A percentile compares a stretch with the other conserved stretches of the same genome.
Conservation (phyloP, 2,888 invertebrate genomes). For the Chrysomela aeneicollis region DNA sequence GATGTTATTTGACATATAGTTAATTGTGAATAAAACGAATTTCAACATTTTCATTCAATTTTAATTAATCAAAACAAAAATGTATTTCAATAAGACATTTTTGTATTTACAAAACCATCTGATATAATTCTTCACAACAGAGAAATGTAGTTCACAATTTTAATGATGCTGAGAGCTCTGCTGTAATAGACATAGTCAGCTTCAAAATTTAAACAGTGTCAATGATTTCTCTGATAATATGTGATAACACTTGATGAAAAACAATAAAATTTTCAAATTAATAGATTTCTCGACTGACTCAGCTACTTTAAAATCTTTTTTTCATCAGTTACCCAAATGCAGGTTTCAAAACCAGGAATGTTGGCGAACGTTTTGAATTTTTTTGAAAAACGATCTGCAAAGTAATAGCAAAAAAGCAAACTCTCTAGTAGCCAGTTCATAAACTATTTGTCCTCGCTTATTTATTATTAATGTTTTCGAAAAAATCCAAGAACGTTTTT, state of each 20-base stretch:
- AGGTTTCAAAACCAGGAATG: constrained; percentile 20
- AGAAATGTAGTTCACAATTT: constrained; percentile 29
- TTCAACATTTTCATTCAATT: constrained; percentile 11
- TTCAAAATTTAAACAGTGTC: not conserved
- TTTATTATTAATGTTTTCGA: not conserved
- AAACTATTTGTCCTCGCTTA: not conserved
- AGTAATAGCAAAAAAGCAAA: not conserved
- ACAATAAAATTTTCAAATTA: not conserved
- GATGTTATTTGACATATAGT: not conserved
- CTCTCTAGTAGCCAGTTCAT: not conserved
- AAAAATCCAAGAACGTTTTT: constrained; percentile 19
- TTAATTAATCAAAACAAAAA: constrained; percentile 43
- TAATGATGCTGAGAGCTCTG: constrained; percentile 19
- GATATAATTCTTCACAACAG: constrained; percentile 42
- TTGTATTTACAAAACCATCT: constrained; percentile 48
- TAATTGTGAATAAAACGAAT: not conserved
- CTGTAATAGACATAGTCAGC: constrained; percentile 6
- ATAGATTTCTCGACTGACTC: constrained; percentile 11
- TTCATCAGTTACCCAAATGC: constrained; percentile 8
- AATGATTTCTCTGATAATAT: not conserved
- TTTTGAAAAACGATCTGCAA: not conserved
- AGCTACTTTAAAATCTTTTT: constrained; percentile 9
- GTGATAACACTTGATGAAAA: not conserved
- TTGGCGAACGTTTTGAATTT: constrained; percentile 17
- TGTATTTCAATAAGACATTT: constrained; percentile 46